Evolutionary conservation across 2,113 vertebrate species (phyloP).

Genomic region (Protobothrops mucrosquamatus): DNA sequence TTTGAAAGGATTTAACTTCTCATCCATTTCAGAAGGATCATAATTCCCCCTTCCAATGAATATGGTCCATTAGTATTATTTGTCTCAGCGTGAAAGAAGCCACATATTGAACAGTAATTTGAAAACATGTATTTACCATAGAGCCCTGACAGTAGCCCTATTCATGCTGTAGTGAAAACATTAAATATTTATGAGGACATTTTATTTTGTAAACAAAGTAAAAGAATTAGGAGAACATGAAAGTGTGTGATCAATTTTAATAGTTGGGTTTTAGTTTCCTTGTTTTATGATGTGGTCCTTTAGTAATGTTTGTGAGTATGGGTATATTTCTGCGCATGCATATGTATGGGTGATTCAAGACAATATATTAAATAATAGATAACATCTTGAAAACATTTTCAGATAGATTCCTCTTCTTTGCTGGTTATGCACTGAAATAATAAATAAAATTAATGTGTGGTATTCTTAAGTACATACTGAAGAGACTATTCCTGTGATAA

Average conservation of each 20-base stretch:
- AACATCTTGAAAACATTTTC: constrained; percentile 61
- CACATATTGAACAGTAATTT: constrained; percentile 10
- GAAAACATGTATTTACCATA: constrained; percentile 28
- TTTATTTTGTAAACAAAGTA: constrained; percentile 72
- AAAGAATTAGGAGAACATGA: constrained; percentile 63
- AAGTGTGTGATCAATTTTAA: constrained; percentile 63
- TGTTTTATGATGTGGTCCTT: constrained; percentile 56
- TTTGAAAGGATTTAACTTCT: background rate
- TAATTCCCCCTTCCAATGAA: background rate
- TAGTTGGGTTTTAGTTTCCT: constrained; percentile 54
- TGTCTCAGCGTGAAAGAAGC: background rate
- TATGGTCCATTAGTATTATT: background rate
- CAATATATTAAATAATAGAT: constrained; percentile 67
- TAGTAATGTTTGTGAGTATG: background rate
- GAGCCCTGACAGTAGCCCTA: constrained; percentile 63
- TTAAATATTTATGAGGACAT: constrained; percentile 74
- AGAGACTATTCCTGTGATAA: constrained; percentile 10
- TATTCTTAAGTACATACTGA: constrained; percentile 23
- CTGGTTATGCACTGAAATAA: constrained; percentile 39
- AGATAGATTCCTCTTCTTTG: constrained; percentile 40
- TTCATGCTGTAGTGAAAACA: constrained; percentile 50
- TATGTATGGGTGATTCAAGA: constrained; percentile 64
- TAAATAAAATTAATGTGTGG: constrained; percentile 39
- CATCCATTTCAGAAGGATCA: background rate
- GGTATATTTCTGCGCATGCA: background rate